Conservation (phyloP, 2,888 invertebrate species). For the Oxytorus armatus region DNA sequence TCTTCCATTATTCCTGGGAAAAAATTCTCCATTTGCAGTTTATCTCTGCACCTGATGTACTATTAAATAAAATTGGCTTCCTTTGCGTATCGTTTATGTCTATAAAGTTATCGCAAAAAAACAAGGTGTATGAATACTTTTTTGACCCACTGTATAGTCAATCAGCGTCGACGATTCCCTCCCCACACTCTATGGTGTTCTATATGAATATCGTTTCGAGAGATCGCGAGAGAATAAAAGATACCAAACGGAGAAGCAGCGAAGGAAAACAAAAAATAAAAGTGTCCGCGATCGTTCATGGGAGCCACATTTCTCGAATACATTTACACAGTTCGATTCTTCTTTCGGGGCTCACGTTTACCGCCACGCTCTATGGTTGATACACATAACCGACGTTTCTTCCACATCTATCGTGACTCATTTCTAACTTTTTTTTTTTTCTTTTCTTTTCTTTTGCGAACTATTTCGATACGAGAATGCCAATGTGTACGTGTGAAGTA, state of each 20-base stretch:
- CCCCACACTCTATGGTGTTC: too few relatives aligned
- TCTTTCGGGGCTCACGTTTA: background rate
- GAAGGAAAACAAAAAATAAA: slow-evolving; percentile 21
- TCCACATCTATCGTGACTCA: slow-evolving; percentile 15
- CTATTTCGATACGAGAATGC: slow-evolving; percentile 19
- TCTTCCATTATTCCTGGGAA: too few relatives aligned
- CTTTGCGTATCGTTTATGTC: too few relatives aligned
- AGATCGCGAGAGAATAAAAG: slow-evolving; percentile 63
- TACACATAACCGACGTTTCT: slow-evolving; percentile 3
- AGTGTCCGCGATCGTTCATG: slow-evolving; percentile 6
- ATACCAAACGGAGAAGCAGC: slow-evolving; percentile 37
- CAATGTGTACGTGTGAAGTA: background rate
- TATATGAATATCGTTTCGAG: slow-evolving; percentile 66
- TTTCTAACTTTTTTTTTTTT: background rate
- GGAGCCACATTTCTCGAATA: slow-evolving; percentile 35
- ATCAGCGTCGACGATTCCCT: slow-evolving; percentile 35
- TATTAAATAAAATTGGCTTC: too few relatives aligned
- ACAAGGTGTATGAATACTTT: too few relatives aligned
- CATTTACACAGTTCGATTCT: slow-evolving; percentile 42
- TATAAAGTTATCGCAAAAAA: too few relatives aligned
- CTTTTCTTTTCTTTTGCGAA: background rate
- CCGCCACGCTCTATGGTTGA: background rate
- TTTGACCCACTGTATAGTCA: too few relatives aligned
- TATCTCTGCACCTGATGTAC: too few relatives aligned
- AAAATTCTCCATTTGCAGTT: too few relatives aligned